These are phyloP conservation scores for Amphiprion ocellaris DNA, from an alignment of 2,113 vertebrate species.

Conservation along the genomic window DNA sequence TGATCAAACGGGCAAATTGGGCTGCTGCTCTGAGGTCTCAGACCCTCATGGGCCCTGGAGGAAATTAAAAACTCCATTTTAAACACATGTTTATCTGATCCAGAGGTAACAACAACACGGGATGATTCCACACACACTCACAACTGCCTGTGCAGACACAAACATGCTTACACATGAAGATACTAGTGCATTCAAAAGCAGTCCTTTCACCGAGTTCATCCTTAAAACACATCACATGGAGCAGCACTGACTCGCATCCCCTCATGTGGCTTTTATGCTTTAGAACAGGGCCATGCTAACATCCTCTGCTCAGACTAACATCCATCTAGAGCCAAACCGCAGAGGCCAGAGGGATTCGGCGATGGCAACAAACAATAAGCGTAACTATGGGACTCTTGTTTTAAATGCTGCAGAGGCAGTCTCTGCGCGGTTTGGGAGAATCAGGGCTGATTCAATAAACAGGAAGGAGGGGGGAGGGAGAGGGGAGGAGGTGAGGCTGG, in stretches of 20 bases:
- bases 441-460: constrained; percentile 31
- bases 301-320: neutral
- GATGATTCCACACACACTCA: neutral
- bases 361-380: constrained; percentile 32
- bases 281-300: neutral
- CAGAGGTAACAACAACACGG: neutral
- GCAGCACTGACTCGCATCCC: neutral
- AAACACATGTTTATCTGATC: neutral
- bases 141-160: neutral
- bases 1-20: neutral
- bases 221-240: neutral
- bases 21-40: neutral
- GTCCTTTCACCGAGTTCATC: neutral
- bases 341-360: constrained; percentile 18
- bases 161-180: neutral
- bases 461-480: neutral
- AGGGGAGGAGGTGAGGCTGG: neutral
- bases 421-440: constrained; percentile 27
- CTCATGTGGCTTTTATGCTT: neutral
- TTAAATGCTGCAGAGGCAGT: constrained; percentile 29
- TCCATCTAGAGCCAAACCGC: constrained; percentile 28
- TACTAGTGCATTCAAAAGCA: neutral
- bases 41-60: neutral
- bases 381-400: constrained; percentile 30
- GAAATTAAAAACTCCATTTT: constrained; percentile 12